These are phyloP conservation scores for Eupleurogrammus muticus DNA, from an alignment of 2,797 vertebrate genomes.

Conservation along the genomic window DNA sequence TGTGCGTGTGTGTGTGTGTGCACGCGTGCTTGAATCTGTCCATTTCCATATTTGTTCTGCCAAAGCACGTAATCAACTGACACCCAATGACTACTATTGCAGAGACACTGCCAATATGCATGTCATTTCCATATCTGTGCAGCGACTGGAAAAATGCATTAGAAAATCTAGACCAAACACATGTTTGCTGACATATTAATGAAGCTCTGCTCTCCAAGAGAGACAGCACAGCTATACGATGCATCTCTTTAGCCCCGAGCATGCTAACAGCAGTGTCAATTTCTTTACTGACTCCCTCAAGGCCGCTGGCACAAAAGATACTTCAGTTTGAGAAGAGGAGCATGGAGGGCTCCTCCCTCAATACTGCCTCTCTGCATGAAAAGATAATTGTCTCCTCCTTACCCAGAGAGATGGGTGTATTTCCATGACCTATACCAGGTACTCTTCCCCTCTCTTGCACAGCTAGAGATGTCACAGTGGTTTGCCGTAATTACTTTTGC, in stretches of 20 bases:
- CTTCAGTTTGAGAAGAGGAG: slow-evolving; percentile 49
- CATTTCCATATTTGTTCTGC: slow-evolving; percentile 5
- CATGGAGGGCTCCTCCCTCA: slow-evolving; percentile 54
- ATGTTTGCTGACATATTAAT: slow-evolving; percentile 58
- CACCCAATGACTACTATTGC: slow-evolving; percentile 7
- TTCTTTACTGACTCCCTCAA: slow-evolving; percentile 56
- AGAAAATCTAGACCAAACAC: slow-evolving; percentile 42
- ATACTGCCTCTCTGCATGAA: slow-evolving; percentile 50
- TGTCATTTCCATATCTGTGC: slow-evolving; percentile 34
- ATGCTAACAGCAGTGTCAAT: slow-evolving; percentile 60
- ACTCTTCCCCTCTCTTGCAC: slow-evolving; percentile 59
- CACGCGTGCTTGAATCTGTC: not conserved
- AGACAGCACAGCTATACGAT: slow-evolving; percentile 22
- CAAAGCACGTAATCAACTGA: slow-evolving; percentile 12
- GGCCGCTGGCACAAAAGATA: slow-evolving; percentile 54
- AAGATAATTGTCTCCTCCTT: slow-evolving; percentile 80
- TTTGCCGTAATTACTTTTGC: slow-evolving; percentile 85
- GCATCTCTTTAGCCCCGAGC: slow-evolving; percentile 51
- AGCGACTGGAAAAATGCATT: slow-evolving; percentile 36
- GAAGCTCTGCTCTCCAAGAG: slow-evolving; percentile 28
- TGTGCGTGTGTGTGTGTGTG: not conserved
- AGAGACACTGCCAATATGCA: slow-evolving; percentile 10
- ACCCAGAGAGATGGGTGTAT: slow-evolving; percentile 70
- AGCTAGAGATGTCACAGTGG: slow-evolving; percentile 69
- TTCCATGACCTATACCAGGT: slow-evolving; percentile 77